Evolutionary conservation across 2,888 invertebrate species (phyloP).

Genomic region (Apamea sordens): DNA sequence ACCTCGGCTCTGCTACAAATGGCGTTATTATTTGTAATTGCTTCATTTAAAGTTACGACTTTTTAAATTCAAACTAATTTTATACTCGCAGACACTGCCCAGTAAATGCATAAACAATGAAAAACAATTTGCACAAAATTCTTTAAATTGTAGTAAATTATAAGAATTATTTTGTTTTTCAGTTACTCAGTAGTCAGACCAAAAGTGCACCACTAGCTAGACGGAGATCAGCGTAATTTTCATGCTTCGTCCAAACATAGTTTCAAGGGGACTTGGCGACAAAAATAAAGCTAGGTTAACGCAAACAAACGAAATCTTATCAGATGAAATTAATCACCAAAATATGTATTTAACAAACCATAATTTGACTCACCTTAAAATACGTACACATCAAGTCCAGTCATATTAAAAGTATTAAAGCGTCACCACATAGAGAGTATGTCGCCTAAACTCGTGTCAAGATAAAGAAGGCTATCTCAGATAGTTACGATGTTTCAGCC

Average conservation of each 20-base stretch:
- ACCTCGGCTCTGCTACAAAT: conserved; percentile 46
- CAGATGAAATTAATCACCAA: conserved; percentile 14
- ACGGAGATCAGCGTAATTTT: background rate
- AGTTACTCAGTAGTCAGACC: background rate
- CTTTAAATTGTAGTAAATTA: background rate
- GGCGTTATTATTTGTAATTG: conserved; percentile 47
- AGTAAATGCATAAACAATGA: background rate
- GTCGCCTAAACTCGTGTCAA: conserved; percentile 61
- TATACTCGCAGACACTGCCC: background rate
- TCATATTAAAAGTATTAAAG: conserved; percentile 41
- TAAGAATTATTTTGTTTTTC: background rate
- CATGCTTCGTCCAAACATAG: background rate
- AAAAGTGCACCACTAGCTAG: conserved; percentile 1
- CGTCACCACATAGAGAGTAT: conserved; percentile 25
- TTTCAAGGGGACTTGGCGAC: background rate
- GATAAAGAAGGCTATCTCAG: conserved; percentile 68
- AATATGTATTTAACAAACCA: conserved; percentile 20
- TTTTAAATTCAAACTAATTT: conserved; percentile 21
- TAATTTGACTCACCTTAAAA: conserved; percentile 34
- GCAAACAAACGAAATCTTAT: conserved; percentile 2
- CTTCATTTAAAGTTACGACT: conserved; percentile 21
- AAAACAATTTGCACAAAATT: conserved; percentile 12
- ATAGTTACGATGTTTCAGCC: conserved; percentile 54
- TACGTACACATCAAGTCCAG: conserved; percentile 18
- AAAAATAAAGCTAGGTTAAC: background rate